phyloP scores from a whole-genome alignment of 2,797 vertebrate genomes.

The Pantherophis vulpinus region DNA sequence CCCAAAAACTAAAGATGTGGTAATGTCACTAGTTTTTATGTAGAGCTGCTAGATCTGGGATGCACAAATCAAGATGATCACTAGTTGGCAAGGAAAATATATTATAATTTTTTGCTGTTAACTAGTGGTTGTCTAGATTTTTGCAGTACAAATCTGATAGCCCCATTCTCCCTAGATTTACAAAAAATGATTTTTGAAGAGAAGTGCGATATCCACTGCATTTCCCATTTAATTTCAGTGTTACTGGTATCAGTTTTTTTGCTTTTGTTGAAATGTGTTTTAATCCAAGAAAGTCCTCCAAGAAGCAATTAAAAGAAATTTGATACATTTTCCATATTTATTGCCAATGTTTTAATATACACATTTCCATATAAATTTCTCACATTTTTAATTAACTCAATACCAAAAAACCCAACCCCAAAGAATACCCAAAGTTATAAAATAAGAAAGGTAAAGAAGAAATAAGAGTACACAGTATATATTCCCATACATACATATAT shows the following conservation, averaged over 20 bases:
- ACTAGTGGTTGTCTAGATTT: neutral
- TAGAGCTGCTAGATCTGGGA: neutral
- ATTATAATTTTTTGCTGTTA: neutral
- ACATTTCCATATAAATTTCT: neutral
- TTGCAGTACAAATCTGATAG: neutral
- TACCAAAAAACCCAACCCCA: neutral
- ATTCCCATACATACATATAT: neutral
- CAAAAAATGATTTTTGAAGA: neutral
- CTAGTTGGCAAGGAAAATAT: neutral
- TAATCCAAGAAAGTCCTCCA: neutral
- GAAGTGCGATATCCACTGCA: neutral
- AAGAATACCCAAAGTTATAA: neutral
- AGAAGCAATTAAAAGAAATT: neutral
- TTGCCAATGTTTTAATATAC: neutral
- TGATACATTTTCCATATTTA: neutral
- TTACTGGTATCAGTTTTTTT: neutral
- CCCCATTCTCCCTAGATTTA: neutral
- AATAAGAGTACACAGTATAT: neutral
- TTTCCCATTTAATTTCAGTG: neutral
- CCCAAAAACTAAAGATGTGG: neutral
- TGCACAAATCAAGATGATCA: neutral
- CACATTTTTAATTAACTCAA: neutral
- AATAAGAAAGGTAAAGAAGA: neutral
- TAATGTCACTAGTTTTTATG: neutral
- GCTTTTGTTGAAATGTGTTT: slow-evolving; percentile 2